Evolutionary conservation across 2,113 vertebrate genomes (phyloP).

Genomic region (Oxygymnocypris stewartii): DNA sequence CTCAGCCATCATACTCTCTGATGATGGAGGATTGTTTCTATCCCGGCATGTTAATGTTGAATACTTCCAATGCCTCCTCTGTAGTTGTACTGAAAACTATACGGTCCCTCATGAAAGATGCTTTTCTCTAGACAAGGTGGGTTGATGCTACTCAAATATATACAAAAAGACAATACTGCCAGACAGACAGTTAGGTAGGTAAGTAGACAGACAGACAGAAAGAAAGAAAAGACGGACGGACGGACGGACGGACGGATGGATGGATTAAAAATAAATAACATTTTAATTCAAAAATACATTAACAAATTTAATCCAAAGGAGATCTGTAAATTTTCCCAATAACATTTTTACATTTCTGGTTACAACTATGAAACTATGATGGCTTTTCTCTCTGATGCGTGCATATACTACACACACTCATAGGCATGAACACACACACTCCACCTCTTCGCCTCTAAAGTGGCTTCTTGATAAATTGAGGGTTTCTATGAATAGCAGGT

Average conservation of each 20-base stretch:
- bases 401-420: constrained; percentile 31
- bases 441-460: constrained; percentile 23
- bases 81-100: background rate
- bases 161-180: too few species aligned
- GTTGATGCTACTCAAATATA: background rate
- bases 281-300: too few species aligned
- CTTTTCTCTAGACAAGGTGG: background rate
- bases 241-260: too few species aligned
- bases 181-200: background rate
- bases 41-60: constrained; percentile 18
- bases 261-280: too few species aligned
- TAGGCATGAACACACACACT: background rate
- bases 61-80: background rate
- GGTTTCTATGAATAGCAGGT: constrained; percentile 72
- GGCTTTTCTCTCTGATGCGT: constrained; percentile 33
- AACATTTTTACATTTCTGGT: constrained; percentile 49
- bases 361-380: constrained; percentile 11
- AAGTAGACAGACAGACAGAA: background rate
- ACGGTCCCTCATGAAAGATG: background rate
- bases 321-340: constrained; percentile 36
- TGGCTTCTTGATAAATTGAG: constrained; percentile 69
- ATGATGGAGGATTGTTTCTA: constrained; percentile 11
- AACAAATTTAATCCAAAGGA: constrained; percentile 7
- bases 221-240: background rate
- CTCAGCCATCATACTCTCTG: constrained; percentile 25